Base-by-base conservation (phyloP, 2,113 vertebrate species). In the Nicator chloris region DNA sequence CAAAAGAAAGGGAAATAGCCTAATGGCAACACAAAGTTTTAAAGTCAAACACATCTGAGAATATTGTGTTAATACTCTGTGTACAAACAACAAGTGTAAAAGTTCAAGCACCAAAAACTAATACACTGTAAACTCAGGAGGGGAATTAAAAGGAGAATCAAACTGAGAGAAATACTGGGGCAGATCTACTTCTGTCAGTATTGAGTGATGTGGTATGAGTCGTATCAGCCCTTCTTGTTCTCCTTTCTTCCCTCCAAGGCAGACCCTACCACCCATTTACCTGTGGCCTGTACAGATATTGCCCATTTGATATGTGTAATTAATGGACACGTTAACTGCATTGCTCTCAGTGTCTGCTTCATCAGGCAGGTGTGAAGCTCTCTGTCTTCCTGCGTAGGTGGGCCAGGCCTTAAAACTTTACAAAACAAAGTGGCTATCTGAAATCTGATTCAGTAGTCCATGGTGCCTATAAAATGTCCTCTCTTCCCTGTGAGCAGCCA, bases 1-100 rank as follows among this genome's bases (percentile, higher is more conserved):
- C 96, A 97, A 96, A 95, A 44, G 69, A 91, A 94, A 96, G 70
- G 89, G 93, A 96, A 96, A 95, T 95, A 89, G 61, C 95, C 79
- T 95, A 90, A 79, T 92, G 68, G 90, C 93, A 96, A 82, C 61
- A 85, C 37, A 70, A 89, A 84, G 53, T 90, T 96, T 82, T 85
- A 54, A 96, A 96, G 89, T 93, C 92, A 86, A 95, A 65, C 68
- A 54, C 86, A 70, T 89, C 78, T 63, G 59, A 30, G 49, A 57
- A 35, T 59, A 89, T 24, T 70, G 57, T 83, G 47, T 81, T 72
- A 49, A 49, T 75, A 54, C 11, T 84, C 60, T 2, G 5, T 9
- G 1, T 86, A 11, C 47, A 87, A 90, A 83, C 81, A 96, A 76
- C 59, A 92, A 61, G 71, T 92, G 81, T 59, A 44, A 40, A 76